These are phyloP conservation scores for Lasioglossum lativentre DNA, from an alignment of 2,888 invertebrate genomes.

Conservation along the genomic window DNA sequence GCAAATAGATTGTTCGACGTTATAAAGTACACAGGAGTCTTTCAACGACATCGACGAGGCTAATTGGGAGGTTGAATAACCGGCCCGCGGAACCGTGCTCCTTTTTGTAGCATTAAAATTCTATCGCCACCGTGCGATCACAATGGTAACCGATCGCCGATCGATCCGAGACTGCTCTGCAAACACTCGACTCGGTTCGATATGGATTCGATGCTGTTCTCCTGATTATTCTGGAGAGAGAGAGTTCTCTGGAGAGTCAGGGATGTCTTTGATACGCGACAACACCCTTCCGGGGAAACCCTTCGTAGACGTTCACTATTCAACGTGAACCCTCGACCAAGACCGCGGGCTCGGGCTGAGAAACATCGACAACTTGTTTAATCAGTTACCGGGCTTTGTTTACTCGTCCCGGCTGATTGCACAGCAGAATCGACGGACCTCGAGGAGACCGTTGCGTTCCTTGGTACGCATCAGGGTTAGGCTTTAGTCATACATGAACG, in stretches of 20 bases:
- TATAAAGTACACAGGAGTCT: background rate
- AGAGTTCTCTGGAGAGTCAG: background rate
- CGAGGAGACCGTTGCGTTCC: background rate
- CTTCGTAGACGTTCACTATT: background rate
- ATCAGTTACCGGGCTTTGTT: conserved; percentile 5
- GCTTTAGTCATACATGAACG: no score
- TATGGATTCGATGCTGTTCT: background rate
- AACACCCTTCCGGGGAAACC: background rate
- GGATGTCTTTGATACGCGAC: background rate
- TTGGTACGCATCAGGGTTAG: background rate
- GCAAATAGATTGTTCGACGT: conserved; percentile 1
- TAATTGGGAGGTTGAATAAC: conserved; percentile 1
- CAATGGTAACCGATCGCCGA: background rate
- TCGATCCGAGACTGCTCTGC: background rate
- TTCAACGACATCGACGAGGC: background rate
- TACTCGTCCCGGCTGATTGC: background rate
- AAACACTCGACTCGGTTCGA: background rate
- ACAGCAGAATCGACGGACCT: background rate
- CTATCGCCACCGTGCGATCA: background rate
- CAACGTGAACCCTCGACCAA: background rate
- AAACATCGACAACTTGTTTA: conserved; percentile 15
- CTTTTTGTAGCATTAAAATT: background rate
- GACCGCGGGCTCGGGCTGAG: background rate
- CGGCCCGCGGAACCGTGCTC: background rate
- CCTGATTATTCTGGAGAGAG: background rate